Base-by-base conservation (phyloP, 2,113 vertebrate genomes). In the Elachura formosa region DNA sequence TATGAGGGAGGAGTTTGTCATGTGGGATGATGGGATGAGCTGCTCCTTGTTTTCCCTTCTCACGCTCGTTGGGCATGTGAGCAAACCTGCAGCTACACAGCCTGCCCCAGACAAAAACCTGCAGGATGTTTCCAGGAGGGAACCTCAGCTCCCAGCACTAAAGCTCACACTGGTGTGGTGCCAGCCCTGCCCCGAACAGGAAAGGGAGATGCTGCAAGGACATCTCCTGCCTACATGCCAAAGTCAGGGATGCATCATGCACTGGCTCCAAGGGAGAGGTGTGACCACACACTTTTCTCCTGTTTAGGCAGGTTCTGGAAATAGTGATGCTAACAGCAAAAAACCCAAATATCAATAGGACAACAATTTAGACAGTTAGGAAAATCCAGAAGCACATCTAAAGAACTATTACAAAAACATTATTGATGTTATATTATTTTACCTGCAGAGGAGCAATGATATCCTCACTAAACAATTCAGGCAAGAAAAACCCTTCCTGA, bases 191-290 rank as follows among this genome's bases (percentile, higher is more conserved):
- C 49, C 31, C 31, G 38, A 26, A 14, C 4, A 45, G 48, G 10
- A 5, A 41, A 49, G 24, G 26, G 38, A 33, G 49, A 45, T 58
- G 52, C n/a, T 52, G 5, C 41, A 36, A 8, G 55, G 52, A 12
- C 34, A 22, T 12, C 28, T 40, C 2, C 23, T 13, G 18, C 69
- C 54, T 40, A n/a, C 3, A 1, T 15, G 18, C 38, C 51, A 40
- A 19, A 26, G 17, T 25, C 31, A 71, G 54, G 43, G 55, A 34
- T 11, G 25, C 6, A 9, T 6, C 54, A 17, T 0, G 0, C 1
- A 0, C 13, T 10, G 10, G 36, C 21, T 34, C 14, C 23, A 8
- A 40, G 76, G 49, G 1, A 72, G 12, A 36, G 11, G 5, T 9
- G 38, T 31, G 11, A 40, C 20, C 61, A 69, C 4, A 0, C 3